phyloP scores from a whole-genome alignment of 1,140 invertebrate species.

The Macrosteles quadrilineatus region DNA sequence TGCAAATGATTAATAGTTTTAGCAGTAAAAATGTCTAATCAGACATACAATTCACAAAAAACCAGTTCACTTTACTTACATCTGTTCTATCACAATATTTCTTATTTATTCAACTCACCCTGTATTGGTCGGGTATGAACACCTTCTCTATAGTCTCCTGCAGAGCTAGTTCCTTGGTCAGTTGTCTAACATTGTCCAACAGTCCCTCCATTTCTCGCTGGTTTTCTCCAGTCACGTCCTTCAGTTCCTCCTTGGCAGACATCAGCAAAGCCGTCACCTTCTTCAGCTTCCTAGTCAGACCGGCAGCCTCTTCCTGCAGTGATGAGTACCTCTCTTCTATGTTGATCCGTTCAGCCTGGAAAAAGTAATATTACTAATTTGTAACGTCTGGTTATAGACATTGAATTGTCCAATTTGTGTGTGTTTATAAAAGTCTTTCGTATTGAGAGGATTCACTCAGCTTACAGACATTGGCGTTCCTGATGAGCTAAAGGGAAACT shows the following conservation, averaged over 20 bases:
- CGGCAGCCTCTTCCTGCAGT: conserved; percentile 90
- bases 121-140: conserved; percentile 92
- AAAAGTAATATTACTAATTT: no score
- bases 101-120: conserved; percentile 58
- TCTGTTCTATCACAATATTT: no score
- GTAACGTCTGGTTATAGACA: no score
- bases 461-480: no score
- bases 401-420: no score
- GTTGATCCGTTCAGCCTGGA: conserved; percentile 84
- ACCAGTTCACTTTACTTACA: no score
- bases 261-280: conserved; percentile 81
- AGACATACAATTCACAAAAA: no score
- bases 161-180: conserved; percentile 86
- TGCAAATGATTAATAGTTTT: no score
- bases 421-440: no score
- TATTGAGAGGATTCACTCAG: no score
- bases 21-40: no score
- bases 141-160: conserved; percentile 83
- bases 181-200: conserved; percentile 86
- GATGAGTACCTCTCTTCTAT: conserved; percentile 96
- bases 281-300: conserved; percentile 91
- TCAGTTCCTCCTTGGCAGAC: conserved; percentile 81
- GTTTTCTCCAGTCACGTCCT: conserved; percentile 90
- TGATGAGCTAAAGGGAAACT: no score
- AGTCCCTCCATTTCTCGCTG: conserved; percentile 96